Conservation (phyloP, 2,888 invertebrate species). For the Melipona beecheii region DNA sequence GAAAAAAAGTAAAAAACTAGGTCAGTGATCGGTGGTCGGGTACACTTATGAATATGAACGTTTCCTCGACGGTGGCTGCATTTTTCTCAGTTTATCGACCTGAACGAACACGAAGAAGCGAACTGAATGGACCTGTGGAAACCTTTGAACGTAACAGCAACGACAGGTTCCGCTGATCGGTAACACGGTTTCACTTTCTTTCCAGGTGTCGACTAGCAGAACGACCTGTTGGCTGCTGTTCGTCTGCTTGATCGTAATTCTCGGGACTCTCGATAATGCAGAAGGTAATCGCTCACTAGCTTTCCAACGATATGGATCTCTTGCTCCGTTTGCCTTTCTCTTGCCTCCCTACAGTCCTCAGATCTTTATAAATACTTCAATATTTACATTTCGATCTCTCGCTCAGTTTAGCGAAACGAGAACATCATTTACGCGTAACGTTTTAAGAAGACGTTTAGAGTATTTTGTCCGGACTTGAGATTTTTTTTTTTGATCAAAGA, state of each 20-base stretch:
- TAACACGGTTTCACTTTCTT: conserved; percentile 45
- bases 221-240: conserved; percentile 72
- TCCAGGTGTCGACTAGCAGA: conserved; percentile 77
- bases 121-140: background rate
- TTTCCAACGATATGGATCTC: background rate
- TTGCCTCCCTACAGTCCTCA: too few species aligned
- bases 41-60: background rate
- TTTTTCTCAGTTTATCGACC: conserved; percentile 20
- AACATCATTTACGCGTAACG: too few species aligned
- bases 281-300: conserved; percentile 75
- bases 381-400: too few species aligned
- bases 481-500: too few species aligned
- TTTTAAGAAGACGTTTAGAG: too few species aligned
- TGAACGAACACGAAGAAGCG: background rate
- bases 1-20: background rate
- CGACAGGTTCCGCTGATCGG: conserved; percentile 17
- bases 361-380: background rate
- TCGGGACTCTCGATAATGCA: conserved; percentile 76
- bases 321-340: background rate
- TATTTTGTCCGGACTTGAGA: too few species aligned
- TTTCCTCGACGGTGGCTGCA: conserved; percentile 18
- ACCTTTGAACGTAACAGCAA: conserved; percentile 10
- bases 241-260: conserved; percentile 76
- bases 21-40: background rate
- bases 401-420: too few species aligned